Evolutionary conservation across 2,113 vertebrate genomes (phyloP), one percentile per base, ranked within the genome.

Genomic region (Rhadina sibilatrix): DNA sequence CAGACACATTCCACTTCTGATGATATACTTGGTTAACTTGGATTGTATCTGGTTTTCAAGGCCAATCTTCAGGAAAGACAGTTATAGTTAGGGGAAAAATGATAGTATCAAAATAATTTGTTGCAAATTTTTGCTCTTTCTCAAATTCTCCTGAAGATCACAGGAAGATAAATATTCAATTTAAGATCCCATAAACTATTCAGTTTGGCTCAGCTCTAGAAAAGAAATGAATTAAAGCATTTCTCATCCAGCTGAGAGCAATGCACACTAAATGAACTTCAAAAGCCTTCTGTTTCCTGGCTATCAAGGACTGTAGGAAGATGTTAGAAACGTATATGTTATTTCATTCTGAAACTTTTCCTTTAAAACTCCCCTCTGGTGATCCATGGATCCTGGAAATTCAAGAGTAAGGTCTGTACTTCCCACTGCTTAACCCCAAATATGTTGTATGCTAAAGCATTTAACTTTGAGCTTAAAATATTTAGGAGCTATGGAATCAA

Each of bases 1-100:
- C 50, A 92, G 84, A 94, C 65, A 92, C 12, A n/a, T 89, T 91
- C 50, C 8, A 57, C 42, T 84, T 91, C 24, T 77, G 50, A 68
- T 86, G 42, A 76, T 86, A 81, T 92, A 92, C 65, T 89, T 89
- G 65, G 11, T 31, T 94, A 72, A 65, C 57, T 87, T 87, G 66
- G 53, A 71, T 85, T 89, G 4, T 24, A 44, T 89, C 83, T 94
- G 31, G 15, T 80, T 94, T 94, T 96, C 91, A 95, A 92, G 69
- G 77, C 37, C 69, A 93, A 44, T 74, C 54, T 71, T 87, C 33
- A 77, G 87, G 22, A 86, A 83, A 89, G 20, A 15, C 16, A 92
- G 19, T n/a, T 83, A 46, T 52, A 68, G 38, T 81, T 74, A 63
- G 49, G 30, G 70, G 24, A 12, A 93, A 93, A 94, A 93, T 49